Conservation (phyloP, 2,113 vertebrate genomes). For the Caracal caracal region DNA sequence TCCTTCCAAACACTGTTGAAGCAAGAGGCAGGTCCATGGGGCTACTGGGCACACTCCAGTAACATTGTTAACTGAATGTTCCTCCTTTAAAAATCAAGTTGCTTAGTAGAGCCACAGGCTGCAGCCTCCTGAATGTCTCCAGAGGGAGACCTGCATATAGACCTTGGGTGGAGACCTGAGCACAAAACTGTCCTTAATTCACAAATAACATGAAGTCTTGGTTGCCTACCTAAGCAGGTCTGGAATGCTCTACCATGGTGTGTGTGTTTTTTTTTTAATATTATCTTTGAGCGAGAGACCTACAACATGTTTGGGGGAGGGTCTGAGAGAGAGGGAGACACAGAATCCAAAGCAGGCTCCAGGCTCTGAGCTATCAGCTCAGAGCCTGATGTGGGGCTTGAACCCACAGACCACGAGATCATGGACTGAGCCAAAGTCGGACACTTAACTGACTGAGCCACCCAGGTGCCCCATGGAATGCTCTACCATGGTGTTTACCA, state of each 20-base stretch:
- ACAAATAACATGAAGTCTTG: neutral
- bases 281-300: no score
- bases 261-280: neutral
- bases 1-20: neutral
- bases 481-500: neutral
- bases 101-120: neutral
- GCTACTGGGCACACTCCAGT: neutral
- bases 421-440: no score
- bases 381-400: no score
- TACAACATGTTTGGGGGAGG: no score
- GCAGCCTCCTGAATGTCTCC: neutral
- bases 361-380: no score
- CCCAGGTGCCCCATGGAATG: neutral
- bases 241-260: neutral
- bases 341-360: no score
- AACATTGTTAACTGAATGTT: neutral
- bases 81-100: neutral
- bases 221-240: neutral
- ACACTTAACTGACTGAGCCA: no score
- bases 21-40: neutral
- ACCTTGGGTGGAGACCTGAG: neutral
- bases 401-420: no score
- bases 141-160: neutral
- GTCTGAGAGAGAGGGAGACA: no score
- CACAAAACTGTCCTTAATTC: neutral